Evolutionary conservation across 2,113 vertebrate species (phyloP).

Genomic region (Anseranas semipalmata): DNA sequence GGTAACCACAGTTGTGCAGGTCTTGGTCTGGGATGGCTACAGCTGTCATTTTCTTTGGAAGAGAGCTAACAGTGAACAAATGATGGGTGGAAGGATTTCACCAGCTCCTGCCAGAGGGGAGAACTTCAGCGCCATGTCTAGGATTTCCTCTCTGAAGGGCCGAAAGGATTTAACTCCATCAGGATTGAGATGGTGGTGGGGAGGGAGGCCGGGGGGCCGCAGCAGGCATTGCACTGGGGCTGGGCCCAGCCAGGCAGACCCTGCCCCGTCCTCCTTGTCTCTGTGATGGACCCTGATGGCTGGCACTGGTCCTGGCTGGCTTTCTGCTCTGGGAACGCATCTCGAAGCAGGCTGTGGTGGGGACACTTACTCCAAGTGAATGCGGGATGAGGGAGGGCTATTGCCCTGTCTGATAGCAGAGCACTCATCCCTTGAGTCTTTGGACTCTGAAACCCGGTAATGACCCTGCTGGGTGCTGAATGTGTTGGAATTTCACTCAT

Average conservation of each 20-base stretch:
- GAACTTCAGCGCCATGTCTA: background rate
- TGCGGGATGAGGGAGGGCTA: background rate
- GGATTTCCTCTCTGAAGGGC: background rate
- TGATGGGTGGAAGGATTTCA: background rate
- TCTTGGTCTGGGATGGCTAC: background rate
- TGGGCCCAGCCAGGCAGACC: background rate
- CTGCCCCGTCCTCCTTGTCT: background rate
- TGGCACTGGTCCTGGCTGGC: too few species aligned
- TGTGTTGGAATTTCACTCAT: background rate
- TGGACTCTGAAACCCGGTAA: background rate
- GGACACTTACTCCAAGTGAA: background rate
- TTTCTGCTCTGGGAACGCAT: background rate
- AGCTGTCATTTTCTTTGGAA: background rate
- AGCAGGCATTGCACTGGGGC: background rate
- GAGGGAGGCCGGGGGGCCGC: background rate
- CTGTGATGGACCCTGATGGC: background rate
- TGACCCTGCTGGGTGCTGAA: background rate
- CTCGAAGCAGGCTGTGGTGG: background rate
- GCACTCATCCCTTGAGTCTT: background rate
- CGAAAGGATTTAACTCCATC: background rate
- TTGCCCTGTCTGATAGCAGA: background rate
- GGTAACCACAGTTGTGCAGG: background rate
- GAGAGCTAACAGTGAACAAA: background rate
- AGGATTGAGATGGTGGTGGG: accelerated
- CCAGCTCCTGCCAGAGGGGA: background rate